Evolutionary conservation across 2,113 vertebrate genomes (phyloP).

Genomic region (Pelmatolapia mariae): DNA sequence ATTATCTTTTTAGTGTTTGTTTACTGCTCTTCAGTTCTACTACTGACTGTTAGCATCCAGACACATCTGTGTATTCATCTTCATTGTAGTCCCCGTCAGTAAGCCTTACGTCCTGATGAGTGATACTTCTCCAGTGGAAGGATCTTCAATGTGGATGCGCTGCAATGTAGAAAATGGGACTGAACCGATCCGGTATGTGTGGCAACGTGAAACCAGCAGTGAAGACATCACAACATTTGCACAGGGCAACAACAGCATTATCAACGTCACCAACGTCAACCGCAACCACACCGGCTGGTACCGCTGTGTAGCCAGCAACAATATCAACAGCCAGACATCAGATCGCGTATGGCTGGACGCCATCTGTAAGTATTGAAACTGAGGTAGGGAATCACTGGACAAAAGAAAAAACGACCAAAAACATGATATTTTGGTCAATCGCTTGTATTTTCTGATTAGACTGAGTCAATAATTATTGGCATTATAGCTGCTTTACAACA

Average conservation of each 20-base stretch:
- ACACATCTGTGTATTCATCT: not conserved
- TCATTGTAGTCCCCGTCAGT: conserved; percentile 75
- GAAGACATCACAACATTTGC: conserved; percentile 47
- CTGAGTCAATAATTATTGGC: not conserved
- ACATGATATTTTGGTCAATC: not conserved
- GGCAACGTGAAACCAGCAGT: conserved; percentile 67
- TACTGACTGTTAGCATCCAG: not conserved
- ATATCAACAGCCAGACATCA: conserved; percentile 77
- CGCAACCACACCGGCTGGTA: conserved; percentile 84
- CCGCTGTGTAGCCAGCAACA: conserved; percentile 73
- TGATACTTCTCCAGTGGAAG: conserved; percentile 70
- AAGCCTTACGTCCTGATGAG: conserved; percentile 78
- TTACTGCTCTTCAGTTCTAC: not conserved
- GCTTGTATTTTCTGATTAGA: not conserved
- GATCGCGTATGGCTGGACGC: conserved; percentile 78
- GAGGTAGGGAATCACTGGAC: not conserved
- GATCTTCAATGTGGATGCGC: conserved; percentile 62
- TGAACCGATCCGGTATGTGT: conserved; percentile 74
- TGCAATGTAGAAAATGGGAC: conserved; percentile 81
- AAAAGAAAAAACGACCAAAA: not conserved
- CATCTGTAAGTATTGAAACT: conserved; percentile 78
- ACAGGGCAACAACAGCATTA: conserved; percentile 29
- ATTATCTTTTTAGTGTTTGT: not conserved
- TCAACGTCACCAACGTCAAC: conserved; percentile 69
- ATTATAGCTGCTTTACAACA: not conserved